Evolutionary conservation across 1,140 invertebrate species (phyloP).

Genomic region (Phymorhynchus buccinoides): DNA sequence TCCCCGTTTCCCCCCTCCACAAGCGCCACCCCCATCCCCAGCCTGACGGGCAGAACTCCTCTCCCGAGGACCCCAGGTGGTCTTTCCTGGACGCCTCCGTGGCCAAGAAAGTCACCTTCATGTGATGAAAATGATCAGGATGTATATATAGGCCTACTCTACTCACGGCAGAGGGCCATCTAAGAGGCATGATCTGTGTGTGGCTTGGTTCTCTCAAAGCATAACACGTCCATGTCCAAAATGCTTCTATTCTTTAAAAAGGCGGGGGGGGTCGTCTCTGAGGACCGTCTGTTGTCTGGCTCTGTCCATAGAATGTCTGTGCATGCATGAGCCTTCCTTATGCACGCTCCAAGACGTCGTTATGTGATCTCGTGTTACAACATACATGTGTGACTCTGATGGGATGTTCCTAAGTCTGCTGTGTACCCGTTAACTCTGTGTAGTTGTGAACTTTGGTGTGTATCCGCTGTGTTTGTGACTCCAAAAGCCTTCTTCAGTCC

Average conservation of each 20-base stretch:
- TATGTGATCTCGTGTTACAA: too few relatives aligned
- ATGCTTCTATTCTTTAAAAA: neutral
- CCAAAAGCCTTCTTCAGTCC: too few relatives aligned
- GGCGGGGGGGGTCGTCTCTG: neutral
- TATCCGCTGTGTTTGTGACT: too few relatives aligned
- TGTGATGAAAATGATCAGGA: too few relatives aligned
- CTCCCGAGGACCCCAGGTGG: slow-evolving; percentile 19
- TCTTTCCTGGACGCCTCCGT: slow-evolving; percentile 20
- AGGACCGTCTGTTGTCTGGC: neutral
- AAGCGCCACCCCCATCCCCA: neutral
- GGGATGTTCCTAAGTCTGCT: too few relatives aligned
- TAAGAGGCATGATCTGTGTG: neutral
- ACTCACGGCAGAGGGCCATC: neutral
- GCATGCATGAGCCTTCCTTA: too few relatives aligned
- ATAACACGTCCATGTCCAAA: too few relatives aligned
- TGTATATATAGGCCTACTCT: too few relatives aligned
- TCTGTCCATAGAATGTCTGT: neutral
- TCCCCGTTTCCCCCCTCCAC: neutral
- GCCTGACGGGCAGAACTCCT: neutral
- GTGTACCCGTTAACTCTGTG: too few relatives aligned
- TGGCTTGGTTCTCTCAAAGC: neutral
- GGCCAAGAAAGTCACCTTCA: slow-evolving; percentile 33
- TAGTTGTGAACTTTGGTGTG: too few relatives aligned
- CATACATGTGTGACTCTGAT: too few relatives aligned
- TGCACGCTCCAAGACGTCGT: too few relatives aligned